A percentile compares a stretch with the other conserved stretches of the same genome.
Conservation (phyloP, 2,888 invertebrate species). For the Andrena dorsata region DNA sequence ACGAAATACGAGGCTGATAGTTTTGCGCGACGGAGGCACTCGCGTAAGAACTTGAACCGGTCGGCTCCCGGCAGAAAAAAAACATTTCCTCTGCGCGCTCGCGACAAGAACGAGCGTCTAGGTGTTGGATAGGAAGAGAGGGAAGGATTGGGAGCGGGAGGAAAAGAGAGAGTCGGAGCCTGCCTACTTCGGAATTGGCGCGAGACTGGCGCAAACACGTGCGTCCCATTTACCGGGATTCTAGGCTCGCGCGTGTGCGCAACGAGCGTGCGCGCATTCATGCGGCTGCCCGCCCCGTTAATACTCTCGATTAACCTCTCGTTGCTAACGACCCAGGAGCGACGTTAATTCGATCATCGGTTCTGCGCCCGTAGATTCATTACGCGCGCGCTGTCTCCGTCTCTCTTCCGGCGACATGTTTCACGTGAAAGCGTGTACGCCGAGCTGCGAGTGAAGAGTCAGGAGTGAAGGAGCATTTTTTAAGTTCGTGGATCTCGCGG, state of each 20-base stretch:
- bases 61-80: conserved; percentile 32
- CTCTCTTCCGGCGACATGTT: not conserved
- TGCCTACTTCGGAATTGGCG: conserved; percentile 49
- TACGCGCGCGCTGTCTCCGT: not conserved
- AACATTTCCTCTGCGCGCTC: not conserved
- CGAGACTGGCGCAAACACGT: conserved; percentile 62
- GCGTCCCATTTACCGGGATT: conserved; percentile 60
- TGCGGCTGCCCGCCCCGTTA: conserved; percentile 27
- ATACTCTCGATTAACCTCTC: conserved; percentile 59
- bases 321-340: conserved; percentile 50
- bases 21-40: conserved; percentile 44
- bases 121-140: not conserved
- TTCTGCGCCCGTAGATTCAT: conserved; percentile 49
- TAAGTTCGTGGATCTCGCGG: too few species aligned
- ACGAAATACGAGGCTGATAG: conserved; percentile 48
- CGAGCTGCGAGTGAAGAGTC: too few species aligned
- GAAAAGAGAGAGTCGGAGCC: not conserved
- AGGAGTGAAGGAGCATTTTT: too few species aligned
- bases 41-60: conserved; percentile 51
- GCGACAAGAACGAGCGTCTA: not conserved
- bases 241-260: conserved; percentile 45
- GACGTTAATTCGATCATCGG: conserved; percentile 57
- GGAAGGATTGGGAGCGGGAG: not conserved
- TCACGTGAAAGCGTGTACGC: too few species aligned
- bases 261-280: conserved; percentile 24